These are phyloP conservation scores for Eutrigla gurnardus DNA, from an alignment of 2,797 vertebrate genomes.

Conservation along the genomic window DNA sequence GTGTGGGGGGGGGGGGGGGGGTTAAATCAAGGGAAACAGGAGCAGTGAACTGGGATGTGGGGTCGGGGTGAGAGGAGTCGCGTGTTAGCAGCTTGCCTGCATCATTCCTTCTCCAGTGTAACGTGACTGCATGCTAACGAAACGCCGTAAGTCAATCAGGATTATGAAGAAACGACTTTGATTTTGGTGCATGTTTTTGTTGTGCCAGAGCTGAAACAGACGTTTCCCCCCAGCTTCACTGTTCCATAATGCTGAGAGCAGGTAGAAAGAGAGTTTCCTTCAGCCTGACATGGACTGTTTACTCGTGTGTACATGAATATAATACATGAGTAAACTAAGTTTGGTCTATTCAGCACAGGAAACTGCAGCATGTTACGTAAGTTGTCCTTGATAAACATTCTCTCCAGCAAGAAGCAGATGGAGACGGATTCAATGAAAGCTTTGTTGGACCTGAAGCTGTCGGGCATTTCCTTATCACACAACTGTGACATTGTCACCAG, in stretches of 20 bases:
- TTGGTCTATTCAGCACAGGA: conserved; percentile 24
- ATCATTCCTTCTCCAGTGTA: no score
- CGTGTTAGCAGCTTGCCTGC: conserved; percentile 39
- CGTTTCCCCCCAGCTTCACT: no score
- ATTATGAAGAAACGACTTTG: not conserved
- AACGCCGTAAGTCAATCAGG: not conserved
- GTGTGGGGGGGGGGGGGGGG: not conserved
- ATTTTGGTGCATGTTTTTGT: not conserved
- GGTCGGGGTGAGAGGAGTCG: conserved; percentile 63
- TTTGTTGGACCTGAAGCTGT: conserved; percentile 68
- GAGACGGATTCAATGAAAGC: conserved; percentile 71
- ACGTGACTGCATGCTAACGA: no score
- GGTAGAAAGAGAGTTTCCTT: not conserved
- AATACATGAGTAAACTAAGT: conserved; percentile 8
- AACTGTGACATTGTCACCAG: conserved; percentile 70
- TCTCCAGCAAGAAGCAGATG: conserved; percentile 68
- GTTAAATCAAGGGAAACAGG: conserved; percentile 63
- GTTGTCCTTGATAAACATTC: conserved; percentile 68
- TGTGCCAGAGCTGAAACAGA: no score
- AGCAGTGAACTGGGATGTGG: conserved; percentile 65
- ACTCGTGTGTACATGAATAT: not conserved
- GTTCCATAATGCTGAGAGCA: not conserved
- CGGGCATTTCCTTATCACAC: conserved; percentile 61
- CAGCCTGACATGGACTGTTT: no score
- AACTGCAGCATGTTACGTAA: conserved; percentile 38